Evolutionary conservation across 2,797 vertebrate genomes (phyloP).

Genomic region (Gymnopithys bicolor): DNA sequence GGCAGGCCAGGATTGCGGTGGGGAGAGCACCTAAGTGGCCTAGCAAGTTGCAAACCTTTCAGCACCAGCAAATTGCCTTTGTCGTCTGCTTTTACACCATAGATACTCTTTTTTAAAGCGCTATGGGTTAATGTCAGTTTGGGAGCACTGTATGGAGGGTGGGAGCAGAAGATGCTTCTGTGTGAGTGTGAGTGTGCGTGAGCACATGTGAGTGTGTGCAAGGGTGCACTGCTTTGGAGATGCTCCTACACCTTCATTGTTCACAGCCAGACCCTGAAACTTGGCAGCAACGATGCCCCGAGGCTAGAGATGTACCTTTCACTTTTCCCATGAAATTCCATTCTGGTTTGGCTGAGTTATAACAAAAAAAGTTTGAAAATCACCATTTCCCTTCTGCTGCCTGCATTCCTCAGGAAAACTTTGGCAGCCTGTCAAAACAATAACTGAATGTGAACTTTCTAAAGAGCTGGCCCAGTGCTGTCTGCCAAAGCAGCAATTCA

Average conservation of each 20-base stretch:
- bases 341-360: conserved; percentile 63
- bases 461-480: conserved; percentile 48
- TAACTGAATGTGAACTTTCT: conserved; percentile 70
- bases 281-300: neutral
- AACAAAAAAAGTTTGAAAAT: conserved; percentile 54
- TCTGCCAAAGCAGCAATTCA: conserved; percentile 62
- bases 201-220: neutral
- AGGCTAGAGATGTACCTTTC: conserved; percentile 68
- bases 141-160: neutral
- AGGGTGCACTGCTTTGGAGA: neutral
- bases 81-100: neutral
- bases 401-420: conserved; percentile 69
- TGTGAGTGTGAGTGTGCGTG: neutral
- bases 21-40: neutral
- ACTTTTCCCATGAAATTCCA: conserved; percentile 70
- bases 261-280: conserved; percentile 43
- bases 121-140: neutral
- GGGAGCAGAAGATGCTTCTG: neutral
- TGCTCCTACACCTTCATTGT: conserved; percentile 50
- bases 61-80: neutral
- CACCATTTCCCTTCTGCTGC: conserved; percentile 70
- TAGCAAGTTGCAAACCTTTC: neutral
- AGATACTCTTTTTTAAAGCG: neutral
- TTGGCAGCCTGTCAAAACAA: conserved; percentile 72
- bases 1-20: neutral